Evolutionary conservation across 2,888 invertebrate genomes (phyloP).

Genomic region (Dasypogon diadema): DNA sequence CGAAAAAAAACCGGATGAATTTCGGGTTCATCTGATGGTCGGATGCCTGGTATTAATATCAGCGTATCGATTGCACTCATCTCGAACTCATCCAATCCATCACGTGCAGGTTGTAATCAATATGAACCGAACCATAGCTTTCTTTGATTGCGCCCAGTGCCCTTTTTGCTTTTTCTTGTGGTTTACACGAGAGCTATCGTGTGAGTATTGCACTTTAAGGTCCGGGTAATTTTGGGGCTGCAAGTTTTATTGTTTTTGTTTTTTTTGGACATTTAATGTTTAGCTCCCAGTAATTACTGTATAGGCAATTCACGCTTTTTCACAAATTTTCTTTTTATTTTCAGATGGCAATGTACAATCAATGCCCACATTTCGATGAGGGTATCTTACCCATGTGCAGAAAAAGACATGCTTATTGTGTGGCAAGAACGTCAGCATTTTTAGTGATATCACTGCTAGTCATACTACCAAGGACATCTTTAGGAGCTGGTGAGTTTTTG

Average conservation of each 20-base stretch:
- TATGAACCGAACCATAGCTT: too few species aligned
- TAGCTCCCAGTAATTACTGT: too few species aligned
- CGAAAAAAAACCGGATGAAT: not conserved
- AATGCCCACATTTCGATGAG: slow-evolving; percentile 56
- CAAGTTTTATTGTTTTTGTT: too few species aligned
- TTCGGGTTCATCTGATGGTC: not conserved
- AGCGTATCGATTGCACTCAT: not conserved
- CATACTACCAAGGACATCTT: slow-evolving; percentile 54
- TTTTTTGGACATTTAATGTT: too few species aligned
- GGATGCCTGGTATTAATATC: not conserved
- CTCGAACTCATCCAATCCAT: too few species aligned
- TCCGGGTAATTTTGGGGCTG: too few species aligned
- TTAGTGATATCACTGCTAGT: slow-evolving; percentile 52
- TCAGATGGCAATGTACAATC: slow-evolving; percentile 58
- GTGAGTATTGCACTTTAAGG: too few species aligned
- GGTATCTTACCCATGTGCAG: slow-evolving; percentile 56
- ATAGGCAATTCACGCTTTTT: not conserved
- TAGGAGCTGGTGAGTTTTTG: slow-evolving; percentile 54
- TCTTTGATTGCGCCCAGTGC: too few species aligned
- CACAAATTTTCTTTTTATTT: slow-evolving; percentile 18
- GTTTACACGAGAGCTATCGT: too few species aligned
- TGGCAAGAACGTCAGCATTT: slow-evolving; percentile 50
- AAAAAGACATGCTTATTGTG: slow-evolving; percentile 37
- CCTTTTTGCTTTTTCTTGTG: too few species aligned
- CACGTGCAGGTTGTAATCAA: too few species aligned